Percentiles rank a stretch among this genome's conserved stretches.
phyloP scores from a whole-genome alignment of 2,113 vertebrate genomes.

The Gnathonemus longibarbis region DNA sequence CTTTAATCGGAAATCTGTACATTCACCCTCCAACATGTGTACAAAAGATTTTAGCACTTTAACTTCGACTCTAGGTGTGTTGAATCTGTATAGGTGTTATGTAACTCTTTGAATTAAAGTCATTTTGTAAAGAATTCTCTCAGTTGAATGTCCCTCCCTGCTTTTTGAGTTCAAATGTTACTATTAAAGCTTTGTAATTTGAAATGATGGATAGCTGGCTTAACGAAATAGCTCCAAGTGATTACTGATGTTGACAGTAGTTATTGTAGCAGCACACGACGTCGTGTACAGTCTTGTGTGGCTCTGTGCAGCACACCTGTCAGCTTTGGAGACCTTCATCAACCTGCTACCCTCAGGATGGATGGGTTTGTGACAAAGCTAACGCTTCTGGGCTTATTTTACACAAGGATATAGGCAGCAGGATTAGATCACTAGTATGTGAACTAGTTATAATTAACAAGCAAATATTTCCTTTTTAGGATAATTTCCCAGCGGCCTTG shows the following conservation, averaged over 20 bases:
- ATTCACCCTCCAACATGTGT: background rate
- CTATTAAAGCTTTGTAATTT: background rate
- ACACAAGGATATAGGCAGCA: background rate
- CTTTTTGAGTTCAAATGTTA: background rate
- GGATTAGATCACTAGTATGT: background rate
- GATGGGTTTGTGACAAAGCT: background rate
- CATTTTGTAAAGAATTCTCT: background rate
- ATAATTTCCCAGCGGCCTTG: background rate
- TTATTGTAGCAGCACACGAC: background rate
- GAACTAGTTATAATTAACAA: background rate
- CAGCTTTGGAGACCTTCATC: background rate
- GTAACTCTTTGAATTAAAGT: background rate
- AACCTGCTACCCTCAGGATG: background rate
- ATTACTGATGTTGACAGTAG: background rate
- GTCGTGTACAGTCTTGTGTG: background rate
- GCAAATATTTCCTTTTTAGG: background rate
- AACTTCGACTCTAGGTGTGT: conserved; percentile 27
- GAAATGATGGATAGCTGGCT: background rate
- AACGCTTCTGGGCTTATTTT: background rate
- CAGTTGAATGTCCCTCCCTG: background rate
- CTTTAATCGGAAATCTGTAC: background rate
- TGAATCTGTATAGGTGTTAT: conserved; percentile 18
- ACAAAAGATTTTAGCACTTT: conserved; percentile 36
- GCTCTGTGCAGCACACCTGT: background rate
- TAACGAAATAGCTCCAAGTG: background rate